Percentiles rank a stretch among this genome's conserved stretches.
Conservation (phyloP, 2,888 invertebrate genomes). For the Acronicta psi region DNA sequence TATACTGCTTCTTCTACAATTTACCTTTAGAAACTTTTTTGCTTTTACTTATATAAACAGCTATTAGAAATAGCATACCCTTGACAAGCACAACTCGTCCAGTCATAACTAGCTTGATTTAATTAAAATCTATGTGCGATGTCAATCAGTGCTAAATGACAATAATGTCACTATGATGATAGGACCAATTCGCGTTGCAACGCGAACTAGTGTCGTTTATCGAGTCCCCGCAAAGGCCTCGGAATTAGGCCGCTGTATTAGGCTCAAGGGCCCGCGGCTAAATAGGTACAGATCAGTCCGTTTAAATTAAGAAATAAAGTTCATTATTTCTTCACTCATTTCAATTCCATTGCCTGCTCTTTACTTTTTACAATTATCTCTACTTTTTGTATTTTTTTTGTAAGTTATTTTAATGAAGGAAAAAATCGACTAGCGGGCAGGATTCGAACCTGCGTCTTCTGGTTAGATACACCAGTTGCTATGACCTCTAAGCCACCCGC, state of each 20-base stretch:
- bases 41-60: too few species aligned
- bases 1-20: too few species aligned
- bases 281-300: not conserved
- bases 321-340: too few species aligned
- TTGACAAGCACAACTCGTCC: not conserved
- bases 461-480: too few species aligned
- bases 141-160: constrained; percentile 32
- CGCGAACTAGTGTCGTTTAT: constrained; percentile 26
- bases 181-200: constrained; percentile 28
- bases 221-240: constrained; percentile 32
- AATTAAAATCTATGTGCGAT: constrained; percentile 5
- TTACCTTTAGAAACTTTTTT: too few species aligned
- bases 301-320: not conserved
- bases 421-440: too few species aligned
- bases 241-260: constrained; percentile 57
- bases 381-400: too few species aligned
- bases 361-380: too few species aligned
- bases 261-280: constrained; percentile 23
- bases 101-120: constrained; percentile 1
- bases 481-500: too few species aligned
- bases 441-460: too few species aligned
- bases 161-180: constrained; percentile 31
- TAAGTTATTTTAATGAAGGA: too few species aligned
- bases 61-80: not conserved
- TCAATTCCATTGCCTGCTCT: too few species aligned